Conservation (phyloP, 2,888 invertebrate genomes). For the Gasteruption jaculator region DNA sequence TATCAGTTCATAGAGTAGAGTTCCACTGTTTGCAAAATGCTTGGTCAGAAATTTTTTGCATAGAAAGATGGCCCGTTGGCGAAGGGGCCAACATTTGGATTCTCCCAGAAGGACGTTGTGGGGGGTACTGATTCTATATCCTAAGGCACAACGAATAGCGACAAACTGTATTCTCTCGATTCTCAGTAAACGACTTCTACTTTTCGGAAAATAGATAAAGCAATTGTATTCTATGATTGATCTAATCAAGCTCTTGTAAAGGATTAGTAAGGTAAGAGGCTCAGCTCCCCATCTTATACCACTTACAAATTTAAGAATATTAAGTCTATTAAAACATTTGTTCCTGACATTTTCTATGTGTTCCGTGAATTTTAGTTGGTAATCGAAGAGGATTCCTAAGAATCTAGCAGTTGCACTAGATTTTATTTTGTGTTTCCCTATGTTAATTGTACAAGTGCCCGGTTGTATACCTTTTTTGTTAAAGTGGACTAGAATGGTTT, state of each 20-base stretch:
- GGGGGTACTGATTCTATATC: conserved; percentile 1
- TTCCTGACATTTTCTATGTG: not conserved
- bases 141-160: not conserved
- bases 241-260: not conserved
- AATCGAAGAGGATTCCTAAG: conserved; percentile 5
- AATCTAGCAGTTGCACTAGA: conserved; percentile 1
- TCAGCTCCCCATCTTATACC: conserved; percentile 1
- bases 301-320: conserved; percentile 15
- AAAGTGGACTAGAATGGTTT: conserved; percentile 4
- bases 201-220: not conserved
- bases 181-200: not conserved
- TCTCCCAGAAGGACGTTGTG: conserved; percentile 4
- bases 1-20: too few relatives aligned
- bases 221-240: not conserved
- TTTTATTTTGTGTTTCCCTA: not conserved
- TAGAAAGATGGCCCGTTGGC: too few relatives aligned
- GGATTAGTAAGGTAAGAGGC: not conserved
- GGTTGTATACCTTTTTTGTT: conserved; percentile 7
- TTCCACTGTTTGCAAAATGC: too few relatives aligned
- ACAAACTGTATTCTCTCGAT: conserved; percentile 2
- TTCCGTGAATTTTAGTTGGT: not conserved
- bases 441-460: conserved; percentile 1
- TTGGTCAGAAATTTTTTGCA: too few relatives aligned
- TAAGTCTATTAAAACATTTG: not conserved
- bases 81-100: too few relatives aligned